Evolutionary conservation across 2,797 vertebrate species (phyloP).

Genomic region (Xyrichtys novacula): DNA sequence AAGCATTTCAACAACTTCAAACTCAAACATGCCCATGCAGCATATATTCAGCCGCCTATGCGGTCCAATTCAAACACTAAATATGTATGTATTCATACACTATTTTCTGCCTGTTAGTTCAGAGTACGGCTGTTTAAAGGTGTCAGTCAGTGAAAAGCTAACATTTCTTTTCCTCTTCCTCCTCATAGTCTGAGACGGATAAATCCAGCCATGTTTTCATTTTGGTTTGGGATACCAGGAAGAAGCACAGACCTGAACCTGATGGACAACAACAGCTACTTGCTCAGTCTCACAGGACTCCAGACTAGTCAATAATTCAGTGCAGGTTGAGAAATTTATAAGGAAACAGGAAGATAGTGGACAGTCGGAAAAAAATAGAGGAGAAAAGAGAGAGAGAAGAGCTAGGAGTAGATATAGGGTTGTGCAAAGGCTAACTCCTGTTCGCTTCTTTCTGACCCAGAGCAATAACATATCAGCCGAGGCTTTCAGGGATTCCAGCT

Average conservation of each 20-base stretch:
- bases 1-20: too few species aligned
- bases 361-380: neutral
- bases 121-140: constrained; percentile 13
- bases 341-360: constrained; percentile 63
- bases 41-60: neutral
- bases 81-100: constrained; percentile 29
- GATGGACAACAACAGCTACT: constrained; percentile 60
- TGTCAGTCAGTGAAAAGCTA: neutral
- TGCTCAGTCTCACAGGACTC: constrained; percentile 69
- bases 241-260: constrained; percentile 44
- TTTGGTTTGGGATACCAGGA: constrained; percentile 44
- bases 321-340: constrained; percentile 72
- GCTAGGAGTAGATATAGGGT: constrained; percentile 50
- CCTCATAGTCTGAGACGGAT: constrained; percentile 19
- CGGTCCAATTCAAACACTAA: neutral
- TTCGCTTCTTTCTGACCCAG: constrained; percentile 69
- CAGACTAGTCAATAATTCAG: constrained; percentile 85
- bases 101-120: neutral
- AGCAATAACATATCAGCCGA: constrained; percentile 76
- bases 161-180: neutral
- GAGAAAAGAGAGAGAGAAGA: neutral
- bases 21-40: too few species aligned
- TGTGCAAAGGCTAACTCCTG: constrained; percentile 50
- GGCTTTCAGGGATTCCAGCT: constrained; percentile 72
- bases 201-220: constrained; percentile 34